Base-by-base conservation (phyloP, 2,797 vertebrate species). In the Ceryle rudis region DNA sequence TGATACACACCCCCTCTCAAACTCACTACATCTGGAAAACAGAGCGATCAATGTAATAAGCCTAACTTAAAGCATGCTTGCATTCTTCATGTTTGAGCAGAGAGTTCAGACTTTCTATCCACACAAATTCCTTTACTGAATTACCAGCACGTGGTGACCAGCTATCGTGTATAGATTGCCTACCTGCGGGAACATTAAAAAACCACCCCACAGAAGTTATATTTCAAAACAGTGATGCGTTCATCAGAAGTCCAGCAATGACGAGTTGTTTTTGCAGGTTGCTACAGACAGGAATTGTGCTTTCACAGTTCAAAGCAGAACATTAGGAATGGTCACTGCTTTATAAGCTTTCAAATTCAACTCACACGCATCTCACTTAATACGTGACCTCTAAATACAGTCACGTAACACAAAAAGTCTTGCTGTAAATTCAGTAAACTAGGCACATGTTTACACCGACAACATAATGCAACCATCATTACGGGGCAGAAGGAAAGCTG, bases 121-220 rank as follows among this genome's bases (percentile, higher is more conserved):
- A 44, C 61, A 58, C 20, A 29, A 37, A 42, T 41, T 61, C 58
- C 65, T 54, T 44, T 10, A 55, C 75, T 13, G 79, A 95, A 90
- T 28, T 91, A 79, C 85, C 86, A 51, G 37, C 91, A 65, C 23
- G n/a, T 72, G 90, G 72, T 74, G 85, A 65, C 8, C 11, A 78
- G 64, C 29, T 7, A 5, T 44, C 55, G 10, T 9, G 16, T 10
- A 2, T 0, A 4, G 1, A 5, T 2, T 17, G 49, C 35, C 73
- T 41, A 3, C 2, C 81, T 55, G 47, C 4, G 49, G 33, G 57
- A 60, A 60, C 65, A 41, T 4, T 1, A 7, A 5, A 44, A 71
- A 55, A 69, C 9, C 28, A 49, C 10, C 46, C 52, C 39, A 5
- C 15, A 20, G 13, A 44, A 60, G 46, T n/a, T 69, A 0, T 0